phyloP scores from a whole-genome alignment of 64 coral and sea anemone genomes.

The Dendrophyllia cribrosa region DNA sequence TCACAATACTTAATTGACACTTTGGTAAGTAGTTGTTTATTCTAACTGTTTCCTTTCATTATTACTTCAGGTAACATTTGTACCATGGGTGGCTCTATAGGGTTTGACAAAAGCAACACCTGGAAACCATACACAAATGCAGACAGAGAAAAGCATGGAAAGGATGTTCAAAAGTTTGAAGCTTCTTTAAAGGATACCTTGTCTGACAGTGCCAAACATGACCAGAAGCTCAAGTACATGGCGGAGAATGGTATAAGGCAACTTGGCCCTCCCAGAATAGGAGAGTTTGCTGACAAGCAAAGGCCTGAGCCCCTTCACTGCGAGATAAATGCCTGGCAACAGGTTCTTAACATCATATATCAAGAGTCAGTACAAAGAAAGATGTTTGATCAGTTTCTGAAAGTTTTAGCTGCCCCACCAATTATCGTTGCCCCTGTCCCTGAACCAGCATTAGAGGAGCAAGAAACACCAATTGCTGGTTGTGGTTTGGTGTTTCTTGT shows the following conservation, averaged over 20 bases:
- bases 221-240: conserved; percentile 28
- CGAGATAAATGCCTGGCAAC: conserved; percentile 46
- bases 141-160: background rate
- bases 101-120: too few relatives aligned
- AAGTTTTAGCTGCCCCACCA: conserved; percentile 51
- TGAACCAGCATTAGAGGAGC: background rate
- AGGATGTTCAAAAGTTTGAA: too few relatives aligned
- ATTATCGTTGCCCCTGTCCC: background rate
- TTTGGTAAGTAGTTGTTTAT: too few relatives aligned
- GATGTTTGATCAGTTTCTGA: conserved; percentile 1
- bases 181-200: background rate
- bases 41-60: too few relatives aligned
- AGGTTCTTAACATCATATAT: conserved; percentile 17
- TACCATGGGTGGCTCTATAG: too few relatives aligned
- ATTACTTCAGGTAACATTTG: too few relatives aligned
- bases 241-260: conserved; percentile 51
- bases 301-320: conserved; percentile 28
- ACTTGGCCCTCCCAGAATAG: background rate
- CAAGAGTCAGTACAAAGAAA: conserved; percentile 15
- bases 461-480: conserved; percentile 16
- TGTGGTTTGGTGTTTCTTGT: conserved; percentile 57
- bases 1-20: too few relatives aligned
- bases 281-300: conserved; percentile 15
- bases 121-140: background rate
- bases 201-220: background rate